Conservation (phyloP, 2,888 invertebrate genomes). For the Chrysomela aeneicollis region DNA sequence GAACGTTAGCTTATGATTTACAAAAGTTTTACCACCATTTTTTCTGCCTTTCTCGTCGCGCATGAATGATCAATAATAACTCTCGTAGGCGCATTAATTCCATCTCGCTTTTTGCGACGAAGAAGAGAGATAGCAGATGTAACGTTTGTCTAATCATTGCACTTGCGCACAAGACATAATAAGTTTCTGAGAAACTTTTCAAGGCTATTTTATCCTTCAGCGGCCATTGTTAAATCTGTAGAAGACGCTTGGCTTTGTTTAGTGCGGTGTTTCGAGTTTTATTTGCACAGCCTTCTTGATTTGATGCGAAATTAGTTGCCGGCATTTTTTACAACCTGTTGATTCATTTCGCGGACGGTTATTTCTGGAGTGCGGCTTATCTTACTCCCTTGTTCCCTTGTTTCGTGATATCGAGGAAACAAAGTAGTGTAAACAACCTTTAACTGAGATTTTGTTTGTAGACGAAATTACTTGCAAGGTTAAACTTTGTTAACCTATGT, state of each 20-base stretch:
- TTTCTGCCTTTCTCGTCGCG: conserved; percentile 48
- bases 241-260: conserved; percentile 55
- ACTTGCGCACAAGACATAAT: conserved; percentile 56
- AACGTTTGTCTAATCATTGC: conserved; percentile 39
- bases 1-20: conserved; percentile 40
- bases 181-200: conserved; percentile 61
- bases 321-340: conserved; percentile 50
- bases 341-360: conserved; percentile 40
- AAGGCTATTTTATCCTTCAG: conserved; percentile 60
- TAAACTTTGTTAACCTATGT: conserved; percentile 46
- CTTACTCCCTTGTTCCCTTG: conserved; percentile 23
- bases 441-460: conserved; percentile 44
- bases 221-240: conserved; percentile 59
- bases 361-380: conserved; percentile 39
- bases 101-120: conserved; percentile 15
- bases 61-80: conserved; percentile 39
- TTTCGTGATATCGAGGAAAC: conserved; percentile 34
- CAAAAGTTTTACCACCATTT: conserved; percentile 51
- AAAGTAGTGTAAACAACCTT: conserved; percentile 57
- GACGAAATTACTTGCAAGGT: conserved; percentile 46
- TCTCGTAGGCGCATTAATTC: conserved; percentile 22
- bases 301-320: conserved; percentile 40
- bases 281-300: conserved; percentile 39
- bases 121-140: conserved; percentile 42
- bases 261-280: conserved; percentile 36